These are phyloP conservation scores for Antrozous pallidus DNA, from an alignment of 2,797 vertebrate species.

Conservation along the genomic window DNA sequence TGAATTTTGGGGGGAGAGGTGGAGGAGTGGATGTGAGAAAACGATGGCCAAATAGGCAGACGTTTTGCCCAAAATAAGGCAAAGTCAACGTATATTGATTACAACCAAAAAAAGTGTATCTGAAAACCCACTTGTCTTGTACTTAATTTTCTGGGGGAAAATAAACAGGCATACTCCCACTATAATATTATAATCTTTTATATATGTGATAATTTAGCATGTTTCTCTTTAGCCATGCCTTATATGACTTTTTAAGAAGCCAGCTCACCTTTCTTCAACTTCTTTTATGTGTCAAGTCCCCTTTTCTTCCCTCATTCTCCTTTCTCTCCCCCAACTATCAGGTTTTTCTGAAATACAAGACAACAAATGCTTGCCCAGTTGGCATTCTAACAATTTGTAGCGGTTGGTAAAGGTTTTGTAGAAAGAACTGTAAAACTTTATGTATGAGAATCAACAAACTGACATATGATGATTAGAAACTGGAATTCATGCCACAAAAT, in stretches of 20 bases:
- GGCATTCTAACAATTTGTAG: background rate
- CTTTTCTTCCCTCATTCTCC: background rate
- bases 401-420: background rate
- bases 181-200: background rate
- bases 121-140: background rate
- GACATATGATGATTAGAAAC: background rate
- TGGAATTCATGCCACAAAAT: background rate
- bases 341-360: background rate
- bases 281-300: background rate
- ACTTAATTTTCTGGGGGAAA: background rate
- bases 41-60: no score
- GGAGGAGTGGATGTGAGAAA: no score
- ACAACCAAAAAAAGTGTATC: background rate
- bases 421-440: background rate
- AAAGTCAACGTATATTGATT: slow-evolving; percentile 30
- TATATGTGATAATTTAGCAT: background rate
- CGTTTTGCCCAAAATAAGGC: slow-evolving; percentile 9
- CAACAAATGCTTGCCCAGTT: background rate
- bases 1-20: background rate
- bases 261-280: background rate
- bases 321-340: background rate
- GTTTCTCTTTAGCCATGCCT: background rate
- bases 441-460: background rate
- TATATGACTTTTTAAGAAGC: background rate
- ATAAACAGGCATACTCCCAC: background rate